Conservation (phyloP, 1,140 invertebrate genomes). For the Euwallacea similis region DNA sequence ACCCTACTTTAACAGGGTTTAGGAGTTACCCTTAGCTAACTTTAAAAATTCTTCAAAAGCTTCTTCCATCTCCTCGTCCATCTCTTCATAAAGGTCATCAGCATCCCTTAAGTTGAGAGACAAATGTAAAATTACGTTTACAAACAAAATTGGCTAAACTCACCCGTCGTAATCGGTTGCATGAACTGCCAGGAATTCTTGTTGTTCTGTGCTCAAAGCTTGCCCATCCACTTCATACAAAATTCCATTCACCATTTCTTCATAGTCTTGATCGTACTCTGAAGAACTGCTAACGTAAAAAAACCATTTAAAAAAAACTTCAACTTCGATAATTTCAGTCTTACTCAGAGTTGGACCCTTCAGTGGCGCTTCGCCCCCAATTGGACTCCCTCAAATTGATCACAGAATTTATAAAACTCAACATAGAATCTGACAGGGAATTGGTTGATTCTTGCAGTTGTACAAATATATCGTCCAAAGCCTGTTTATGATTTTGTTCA, state of each 20-base stretch:
- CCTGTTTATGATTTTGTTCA: constrained; percentile 45
- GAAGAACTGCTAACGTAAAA: constrained; percentile 17
- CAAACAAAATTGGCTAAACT: neutral
- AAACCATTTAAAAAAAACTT: neutral
- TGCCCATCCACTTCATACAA: constrained; percentile 58
- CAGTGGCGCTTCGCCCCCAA: constrained; percentile 40
- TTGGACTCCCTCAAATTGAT: constrained; percentile 45
- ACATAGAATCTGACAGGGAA: constrained; percentile 36
- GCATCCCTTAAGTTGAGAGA: constrained; percentile 41
- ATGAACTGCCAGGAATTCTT: constrained; percentile 52
- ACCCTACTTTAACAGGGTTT: neutral
- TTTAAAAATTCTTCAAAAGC: constrained; percentile 58
- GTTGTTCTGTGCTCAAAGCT: constrained; percentile 57
- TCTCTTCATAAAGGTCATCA: constrained; percentile 57
- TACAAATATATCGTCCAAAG: constrained; percentile 47
- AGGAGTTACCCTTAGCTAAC: constrained; percentile 44
- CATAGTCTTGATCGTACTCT: constrained; percentile 37
- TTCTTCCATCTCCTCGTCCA: constrained; percentile 59
- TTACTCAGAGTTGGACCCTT: constrained; percentile 31
- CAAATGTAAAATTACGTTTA: too few species aligned
- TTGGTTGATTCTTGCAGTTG: constrained; percentile 38
- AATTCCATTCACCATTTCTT: constrained; percentile 40
- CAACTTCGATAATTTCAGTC: constrained; percentile 2
- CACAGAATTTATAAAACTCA: constrained; percentile 44
- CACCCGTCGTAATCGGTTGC: constrained; percentile 37